Evolutionary conservation across 1,140 invertebrate species (phyloP), one percentile per base, ranked within the genome.

Genomic region (Lanistes nyassanus): DNA sequence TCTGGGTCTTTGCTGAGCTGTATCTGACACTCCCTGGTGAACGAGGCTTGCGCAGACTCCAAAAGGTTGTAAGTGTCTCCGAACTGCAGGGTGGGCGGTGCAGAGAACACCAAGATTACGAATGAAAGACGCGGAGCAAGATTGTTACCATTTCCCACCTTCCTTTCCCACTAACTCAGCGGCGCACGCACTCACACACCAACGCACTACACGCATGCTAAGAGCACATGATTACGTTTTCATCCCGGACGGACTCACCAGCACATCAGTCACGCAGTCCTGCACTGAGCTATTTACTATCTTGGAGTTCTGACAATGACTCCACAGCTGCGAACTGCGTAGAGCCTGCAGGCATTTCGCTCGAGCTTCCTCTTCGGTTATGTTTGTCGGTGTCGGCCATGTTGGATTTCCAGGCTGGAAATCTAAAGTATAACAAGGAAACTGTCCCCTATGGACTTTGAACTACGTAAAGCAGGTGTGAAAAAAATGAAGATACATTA

Each of bases 361-460:
- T 29, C 39, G 29, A 9, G 75, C 69, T 31, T 72, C n/a, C 0
- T 29, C 75, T 64, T 72, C 55, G n/a, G 68, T 76, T 23, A 72
- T 39, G n/a, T 60, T 69, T 16, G 42, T 56, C 16, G 72, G 7
- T 26, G 68, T 77, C 7, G 71, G 70, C 71, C 76, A 78, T 31
- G 51, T 56, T 47, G 42, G 42, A 6, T 47, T 47, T 47, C 9
- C 42, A 6, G 42, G 42, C 2, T 47, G 42, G 19, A 47, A 47
- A 16, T 47, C 42, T 47, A 3, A 13, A 47, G 19, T 16, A 47
- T 16, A 47, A 47, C 9, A 6, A 13, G 9, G 5, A 9, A 9
- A 13, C 19, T 16, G 19, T 16, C 19, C 1, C 42, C 1, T 16
- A 0, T 47, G 42, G 42, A 47, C 9, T 47, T 3, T 16, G 5